Evolutionary conservation across 1,140 invertebrate genomes (phyloP).

Genomic region (Brachionus rotundiformis): DNA sequence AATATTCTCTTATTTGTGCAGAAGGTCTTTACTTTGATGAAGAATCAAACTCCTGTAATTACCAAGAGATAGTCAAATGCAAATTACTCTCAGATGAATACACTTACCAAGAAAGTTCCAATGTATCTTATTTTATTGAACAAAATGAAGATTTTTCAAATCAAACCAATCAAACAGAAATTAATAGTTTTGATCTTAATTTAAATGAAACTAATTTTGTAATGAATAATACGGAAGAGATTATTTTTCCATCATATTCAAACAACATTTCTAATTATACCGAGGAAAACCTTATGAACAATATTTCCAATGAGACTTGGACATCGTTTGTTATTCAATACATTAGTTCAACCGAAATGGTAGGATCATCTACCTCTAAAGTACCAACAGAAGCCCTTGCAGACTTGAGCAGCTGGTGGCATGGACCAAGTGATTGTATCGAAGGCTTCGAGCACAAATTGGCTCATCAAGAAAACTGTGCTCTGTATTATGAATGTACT

Average conservation of each 20-base stretch:
- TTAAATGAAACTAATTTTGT: not conserved
- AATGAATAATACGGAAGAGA: not conserved
- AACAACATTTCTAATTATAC: not conserved
- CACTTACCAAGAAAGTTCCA: not conserved
- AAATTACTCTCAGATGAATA: not conserved
- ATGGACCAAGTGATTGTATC: slow-evolving; percentile 39
- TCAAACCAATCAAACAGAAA: not conserved
- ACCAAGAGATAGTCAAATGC: slow-evolving; percentile 24
- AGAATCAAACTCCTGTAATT: slow-evolving; percentile 36
- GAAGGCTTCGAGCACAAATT: slow-evolving; percentile 33
- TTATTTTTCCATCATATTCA: not conserved
- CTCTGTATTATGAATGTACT: slow-evolving; percentile 16
- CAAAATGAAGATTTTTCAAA: not conserved
- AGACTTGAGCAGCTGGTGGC: not conserved
- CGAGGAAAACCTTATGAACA: not conserved
- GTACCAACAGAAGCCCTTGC: not conserved
- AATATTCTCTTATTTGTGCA: slow-evolving; percentile 43
- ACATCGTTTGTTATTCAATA: not conserved
- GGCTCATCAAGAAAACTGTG: slow-evolving; percentile 31
- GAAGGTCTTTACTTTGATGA: slow-evolving; percentile 37
- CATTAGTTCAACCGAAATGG: not conserved
- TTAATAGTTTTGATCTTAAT: not conserved
- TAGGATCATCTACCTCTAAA: not conserved
- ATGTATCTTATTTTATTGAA: not conserved
- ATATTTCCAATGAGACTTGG: not conserved